Conservation (phyloP, 1,140 invertebrate species). For the Scaptomyza hsui region DNA sequence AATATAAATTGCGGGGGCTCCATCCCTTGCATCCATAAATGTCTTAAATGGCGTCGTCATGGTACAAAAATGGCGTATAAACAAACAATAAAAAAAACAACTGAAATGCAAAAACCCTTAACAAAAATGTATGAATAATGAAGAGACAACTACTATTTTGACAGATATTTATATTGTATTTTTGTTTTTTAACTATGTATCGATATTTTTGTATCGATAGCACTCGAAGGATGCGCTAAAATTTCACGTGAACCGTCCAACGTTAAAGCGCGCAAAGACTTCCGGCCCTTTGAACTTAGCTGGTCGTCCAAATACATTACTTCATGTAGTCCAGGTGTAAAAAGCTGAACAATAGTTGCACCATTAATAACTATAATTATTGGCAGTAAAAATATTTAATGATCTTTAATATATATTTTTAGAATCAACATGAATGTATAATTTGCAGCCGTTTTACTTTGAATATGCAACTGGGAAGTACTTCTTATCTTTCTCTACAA, state of each 20-base stretch:
- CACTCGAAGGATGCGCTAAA: neutral
- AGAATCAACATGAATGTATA: conserved; percentile 22
- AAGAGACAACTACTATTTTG: neutral
- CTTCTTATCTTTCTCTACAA: conserved; percentile 83
- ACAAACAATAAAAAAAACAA: conserved; percentile 15
- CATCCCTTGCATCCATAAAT: conserved; percentile 6
- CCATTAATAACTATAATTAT: neutral
- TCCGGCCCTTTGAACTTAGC: too few relatives aligned
- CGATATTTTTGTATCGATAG: neutral
- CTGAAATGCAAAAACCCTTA: neutral
- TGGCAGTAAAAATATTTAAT: conserved; percentile 29
- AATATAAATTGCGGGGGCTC: conserved; percentile 7
- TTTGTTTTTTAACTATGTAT: neutral
- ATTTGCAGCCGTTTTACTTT: conserved; percentile 39
- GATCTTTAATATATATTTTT: conserved; percentile 26
- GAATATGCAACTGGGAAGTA: conserved; percentile 76
- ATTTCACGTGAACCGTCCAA: neutral
- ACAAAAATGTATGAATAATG: neutral
- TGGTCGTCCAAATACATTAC: too few relatives aligned
- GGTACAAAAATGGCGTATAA: conserved; percentile 18
- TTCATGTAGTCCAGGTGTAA: too few relatives aligned
- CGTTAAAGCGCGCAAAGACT: neutral
- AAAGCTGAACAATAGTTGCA: too few relatives aligned
- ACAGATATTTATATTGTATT: neutral
- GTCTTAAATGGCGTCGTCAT: neutral